Conservation (phyloP, 2,113 vertebrate species). For the Chroicocephalus ridibundus region DNA sequence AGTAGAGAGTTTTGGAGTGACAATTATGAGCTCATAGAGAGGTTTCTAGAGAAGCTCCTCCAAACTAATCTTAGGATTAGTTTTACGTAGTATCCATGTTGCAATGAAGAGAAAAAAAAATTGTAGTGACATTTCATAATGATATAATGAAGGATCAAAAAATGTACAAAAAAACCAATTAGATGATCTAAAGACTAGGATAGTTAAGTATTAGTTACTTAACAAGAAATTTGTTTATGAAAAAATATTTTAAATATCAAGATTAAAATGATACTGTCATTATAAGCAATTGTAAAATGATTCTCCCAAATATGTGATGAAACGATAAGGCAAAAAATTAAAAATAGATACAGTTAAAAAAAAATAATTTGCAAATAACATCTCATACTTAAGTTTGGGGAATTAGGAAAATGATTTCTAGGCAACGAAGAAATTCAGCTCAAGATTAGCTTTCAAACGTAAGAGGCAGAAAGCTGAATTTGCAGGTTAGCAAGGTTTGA, state of each 20-base stretch:
- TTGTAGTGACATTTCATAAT: not conserved
- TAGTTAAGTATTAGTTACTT: not conserved
- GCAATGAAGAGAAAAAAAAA: not conserved
- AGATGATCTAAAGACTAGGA: not conserved
- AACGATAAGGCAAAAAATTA: not conserved
- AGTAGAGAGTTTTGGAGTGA: not conserved
- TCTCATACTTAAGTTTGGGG: not conserved
- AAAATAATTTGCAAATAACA: not conserved
- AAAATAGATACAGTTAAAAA: not conserved
- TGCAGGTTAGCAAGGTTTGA: not conserved
- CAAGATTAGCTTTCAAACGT: not conserved
- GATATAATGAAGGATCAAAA: not conserved
- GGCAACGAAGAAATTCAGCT: not conserved
- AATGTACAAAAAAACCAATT: not conserved
- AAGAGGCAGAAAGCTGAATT: not conserved
- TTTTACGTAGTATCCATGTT: not conserved
- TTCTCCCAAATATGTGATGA: not conserved
- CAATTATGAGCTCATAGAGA: not conserved
- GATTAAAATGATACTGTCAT: not conserved
- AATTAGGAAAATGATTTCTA: not conserved
- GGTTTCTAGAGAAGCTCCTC: not conserved
- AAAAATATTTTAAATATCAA: not conserved
- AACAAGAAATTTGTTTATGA: not conserved
- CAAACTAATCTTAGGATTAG: not conserved
- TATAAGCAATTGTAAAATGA: not conserved